Evolutionary conservation across 2,888 invertebrate species (phyloP), one percentile per base, ranked within the genome.

Genomic region (Drosophila anomalata): DNA sequence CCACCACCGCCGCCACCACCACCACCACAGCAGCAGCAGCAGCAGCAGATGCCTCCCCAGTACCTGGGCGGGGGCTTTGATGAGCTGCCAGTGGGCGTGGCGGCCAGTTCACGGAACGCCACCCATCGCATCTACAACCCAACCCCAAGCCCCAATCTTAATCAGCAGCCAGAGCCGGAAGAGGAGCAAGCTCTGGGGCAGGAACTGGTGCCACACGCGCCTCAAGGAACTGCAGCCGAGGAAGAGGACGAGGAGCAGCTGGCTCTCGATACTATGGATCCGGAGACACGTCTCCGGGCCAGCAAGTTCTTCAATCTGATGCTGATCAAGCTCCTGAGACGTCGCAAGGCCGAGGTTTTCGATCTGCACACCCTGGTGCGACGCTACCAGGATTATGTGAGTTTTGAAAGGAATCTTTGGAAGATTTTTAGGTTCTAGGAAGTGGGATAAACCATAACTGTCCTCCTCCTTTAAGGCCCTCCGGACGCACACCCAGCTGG

Each of bases 251-350:
- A 22, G 22, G 22, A 11, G 42, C 17, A 22, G 22, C 11, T 11
- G 44, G 12, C 11, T 12, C 22, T 20, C 9, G 1, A 5, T 7
- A 12, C n/a, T 1, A 17, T 78, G 73, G 70, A 74, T 47, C 7
- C 5, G 7, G 2, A 36, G 0, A 65, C 67, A 9, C 73, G 58
- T 0, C 4, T 73, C 14, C 26, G 55, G 17, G 78, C 77, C 3
- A 36, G 42, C 2, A 62, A 68, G 22, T 70, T 78, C 0, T 24
- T 73, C 11, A 79, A 70, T 46, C 62, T 66, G 1, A 47, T 77
- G 9, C 57, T 78, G 7, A 17, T 41, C 3, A 44, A 57, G 6
- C 44, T 75, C 14, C 73, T 75, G 77, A 67, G 77, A 0, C 77
- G 77, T 2, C 77, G 78, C 8, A 51, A 67, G 22, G 41, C 52